Evolutionary conservation across 92 coral and sea anemone genomes (phyloP).

Genomic region (Palythoa caribaeorum): DNA sequence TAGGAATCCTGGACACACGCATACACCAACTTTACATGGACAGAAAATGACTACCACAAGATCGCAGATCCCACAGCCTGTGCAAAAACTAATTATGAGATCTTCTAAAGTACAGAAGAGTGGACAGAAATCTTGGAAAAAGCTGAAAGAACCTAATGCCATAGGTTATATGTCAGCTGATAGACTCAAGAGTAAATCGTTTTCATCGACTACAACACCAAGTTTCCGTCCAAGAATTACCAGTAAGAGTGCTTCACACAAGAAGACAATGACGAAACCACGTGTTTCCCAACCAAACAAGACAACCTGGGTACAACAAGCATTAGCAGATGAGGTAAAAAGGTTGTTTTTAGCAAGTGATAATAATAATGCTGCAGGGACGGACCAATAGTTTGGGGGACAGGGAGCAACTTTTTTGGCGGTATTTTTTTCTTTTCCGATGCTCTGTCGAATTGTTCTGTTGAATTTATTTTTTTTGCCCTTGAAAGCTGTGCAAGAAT

Average conservation of each 20-base stretch:
- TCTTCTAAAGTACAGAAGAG: not conserved
- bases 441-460: too few relatives aligned
- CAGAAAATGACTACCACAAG: constrained; percentile 8
- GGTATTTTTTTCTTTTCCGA: too few relatives aligned
- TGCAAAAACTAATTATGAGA: not conserved
- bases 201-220: constrained; percentile 19
- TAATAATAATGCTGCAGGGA: too few relatives aligned
- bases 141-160: not conserved
- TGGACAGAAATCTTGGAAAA: constrained; percentile 20
- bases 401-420: not conserved
- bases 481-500: too few relatives aligned
- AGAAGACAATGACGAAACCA: constrained; percentile 13
- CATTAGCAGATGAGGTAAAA: constrained; percentile 43
- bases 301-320: constrained; percentile 32
- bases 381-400: not conserved
- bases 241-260: constrained; percentile 30
- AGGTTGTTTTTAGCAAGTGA: not conserved
- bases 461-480: too few relatives aligned
- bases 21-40: not conserved
- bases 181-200: constrained; percentile 4
- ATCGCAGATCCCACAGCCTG: constrained; percentile 45
- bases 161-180: constrained; percentile 22
- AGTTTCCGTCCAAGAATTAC: not conserved
- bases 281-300: constrained; percentile 6
- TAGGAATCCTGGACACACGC: not conserved